These are phyloP conservation scores for Gyps fulvus DNA, from an alignment of 2,113 vertebrate genomes.

Conservation along the genomic window DNA sequence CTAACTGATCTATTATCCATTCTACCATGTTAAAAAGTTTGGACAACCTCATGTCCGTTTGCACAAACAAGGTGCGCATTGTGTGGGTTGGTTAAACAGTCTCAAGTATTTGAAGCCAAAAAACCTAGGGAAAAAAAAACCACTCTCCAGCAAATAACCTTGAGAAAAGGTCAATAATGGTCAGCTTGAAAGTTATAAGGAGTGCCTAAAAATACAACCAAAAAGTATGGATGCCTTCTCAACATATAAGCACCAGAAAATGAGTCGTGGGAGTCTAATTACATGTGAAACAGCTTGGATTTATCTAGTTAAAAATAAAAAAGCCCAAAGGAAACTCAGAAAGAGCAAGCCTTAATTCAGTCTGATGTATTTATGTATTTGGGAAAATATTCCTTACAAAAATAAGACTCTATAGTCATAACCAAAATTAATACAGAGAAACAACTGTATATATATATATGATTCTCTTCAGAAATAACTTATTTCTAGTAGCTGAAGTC, in stretches of 20 bases:
- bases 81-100: neutral
- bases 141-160: neutral
- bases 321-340: neutral
- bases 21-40: neutral
- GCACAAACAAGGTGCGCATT: neutral
- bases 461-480: neutral
- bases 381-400: neutral
- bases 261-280: neutral
- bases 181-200: neutral
- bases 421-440: neutral
- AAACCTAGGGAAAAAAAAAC: accelerated
- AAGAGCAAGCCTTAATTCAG: neutral
- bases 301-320: neutral
- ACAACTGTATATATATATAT: neutral
- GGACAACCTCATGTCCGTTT: neutral
- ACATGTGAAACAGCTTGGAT: neutral
- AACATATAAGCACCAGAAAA: neutral
- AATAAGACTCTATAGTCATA: neutral
- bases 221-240: neutral
- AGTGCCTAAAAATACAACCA: neutral
- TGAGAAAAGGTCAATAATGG: neutral
- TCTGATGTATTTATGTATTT: neutral
- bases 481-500: neutral
- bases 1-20: neutral
- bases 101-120: neutral